Base-by-base conservation (phyloP, 2,113 vertebrate genomes). In the Calyptomena viridis region DNA sequence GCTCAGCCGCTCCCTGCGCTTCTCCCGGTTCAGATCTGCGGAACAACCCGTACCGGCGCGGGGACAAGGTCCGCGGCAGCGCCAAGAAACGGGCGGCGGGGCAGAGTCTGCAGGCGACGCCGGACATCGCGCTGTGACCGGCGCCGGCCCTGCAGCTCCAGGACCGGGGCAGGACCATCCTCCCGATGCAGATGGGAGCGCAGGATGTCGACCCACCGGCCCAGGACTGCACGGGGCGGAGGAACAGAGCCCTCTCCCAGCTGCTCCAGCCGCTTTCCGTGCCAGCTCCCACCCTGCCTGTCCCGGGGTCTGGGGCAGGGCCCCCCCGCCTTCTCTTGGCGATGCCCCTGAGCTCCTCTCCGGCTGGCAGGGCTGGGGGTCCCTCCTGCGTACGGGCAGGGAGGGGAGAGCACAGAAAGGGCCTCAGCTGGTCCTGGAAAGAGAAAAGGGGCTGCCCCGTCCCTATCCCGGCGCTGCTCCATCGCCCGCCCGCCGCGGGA, bases 41-140 rank as follows among this genome's bases (percentile, higher is more conserved):
- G 94, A 99, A 98, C 92, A 99, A 99, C 96, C 99, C 99, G 0
- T 99, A 99, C 97, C 98, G 99, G 63, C 98, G 99, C 2, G 71
- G 97, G 3, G 99, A 99, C 60, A 98, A 96, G 49, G 93, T 95
- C 35, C 98, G 99, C 17, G 97, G 98, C 94, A 99, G 99, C 40
- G 97, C 95, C 94, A 99, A 98, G 94, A 98, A 98, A 92, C 98
- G 98, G 69, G 91, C 97, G 6, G 89, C 66, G 3, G 98, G 97
- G 42, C 98, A 99, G 62, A 96, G 98, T 63, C 95, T 99, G 53
- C 98, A 98, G 79, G 98, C 98, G 49, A 98, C 98, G 21, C 96
- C 98, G 2, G 99, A 99, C 97, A 98, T 99, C 84, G 96, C 98
- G 4, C 98, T 99, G 92, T 99, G 97, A 98, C 60, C 31, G 31